phyloP scores from a whole-genome alignment of 35 echinoderm and acorn worm species.

The Lytechinus variegatus region DNA sequence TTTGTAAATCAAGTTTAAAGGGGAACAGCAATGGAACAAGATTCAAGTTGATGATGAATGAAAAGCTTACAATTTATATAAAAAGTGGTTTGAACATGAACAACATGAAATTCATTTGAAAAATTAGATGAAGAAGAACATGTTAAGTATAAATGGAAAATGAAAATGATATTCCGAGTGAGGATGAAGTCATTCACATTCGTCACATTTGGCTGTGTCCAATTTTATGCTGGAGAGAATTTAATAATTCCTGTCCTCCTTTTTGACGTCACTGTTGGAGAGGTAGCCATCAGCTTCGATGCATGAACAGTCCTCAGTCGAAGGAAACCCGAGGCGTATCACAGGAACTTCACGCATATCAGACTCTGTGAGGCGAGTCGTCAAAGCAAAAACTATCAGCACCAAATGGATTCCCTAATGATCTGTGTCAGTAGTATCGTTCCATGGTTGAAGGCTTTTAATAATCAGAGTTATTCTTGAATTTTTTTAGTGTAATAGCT shows the following conservation, averaged over 20 bases:
- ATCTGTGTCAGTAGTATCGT: neutral
- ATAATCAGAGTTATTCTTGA: neutral
- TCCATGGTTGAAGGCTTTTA: conserved; percentile 2
- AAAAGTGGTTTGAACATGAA: neutral
- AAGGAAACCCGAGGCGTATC: neutral
- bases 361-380: neutral
- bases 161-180: neutral
- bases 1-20: neutral
- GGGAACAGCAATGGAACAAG: neutral
- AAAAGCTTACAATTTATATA: neutral
- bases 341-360: neutral
- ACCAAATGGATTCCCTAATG: conserved; percentile 2
- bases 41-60: neutral
- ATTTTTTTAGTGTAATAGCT: neutral
- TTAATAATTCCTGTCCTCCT: conserved; percentile 19
- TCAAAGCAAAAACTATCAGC: conserved; percentile 18
- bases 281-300: neutral
- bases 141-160: neutral
- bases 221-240: conserved; percentile 13
- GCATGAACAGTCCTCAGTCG: neutral
- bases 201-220: neutral
- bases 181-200: neutral
- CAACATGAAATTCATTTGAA: neutral
- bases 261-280: neutral
- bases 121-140: neutral